Conservation (phyloP, 2,113 vertebrate genomes). For the Entelurus aequoreus region DNA sequence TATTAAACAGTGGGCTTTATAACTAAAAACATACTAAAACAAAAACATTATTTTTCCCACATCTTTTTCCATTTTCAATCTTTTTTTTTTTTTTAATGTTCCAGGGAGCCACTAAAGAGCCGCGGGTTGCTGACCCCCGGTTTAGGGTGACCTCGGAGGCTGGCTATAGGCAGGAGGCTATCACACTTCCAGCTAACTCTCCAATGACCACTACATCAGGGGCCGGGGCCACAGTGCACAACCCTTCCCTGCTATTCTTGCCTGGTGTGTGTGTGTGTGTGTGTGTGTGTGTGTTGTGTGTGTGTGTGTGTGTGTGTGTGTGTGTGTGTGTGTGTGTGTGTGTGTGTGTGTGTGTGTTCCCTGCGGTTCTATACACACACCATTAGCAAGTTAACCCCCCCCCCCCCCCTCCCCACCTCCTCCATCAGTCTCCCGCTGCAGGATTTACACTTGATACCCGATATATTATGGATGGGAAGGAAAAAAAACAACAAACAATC, state of each 20-base stretch:
- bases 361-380: constrained; percentile 62
- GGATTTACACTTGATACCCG: constrained; percentile 59
- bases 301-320: no score
- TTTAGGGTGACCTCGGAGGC: constrained; percentile 49
- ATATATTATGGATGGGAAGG: constrained; percentile 69
- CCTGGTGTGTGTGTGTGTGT: no score
- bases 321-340: no score
- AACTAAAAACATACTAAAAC: no score
- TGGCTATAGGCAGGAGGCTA: constrained; percentile 36
- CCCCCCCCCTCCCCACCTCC: constrained; percentile 10
- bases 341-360: constrained; percentile 48
- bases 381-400: constrained; percentile 54
- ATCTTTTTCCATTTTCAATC: no score
- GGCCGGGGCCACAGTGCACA: constrained; percentile 46
- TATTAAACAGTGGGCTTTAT: no score
- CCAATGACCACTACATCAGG: constrained; percentile 45
- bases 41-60: neutral
- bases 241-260: no score
- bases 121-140: no score
- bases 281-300: no score
- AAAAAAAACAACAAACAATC: constrained; percentile 50
- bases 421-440: constrained; percentile 44
- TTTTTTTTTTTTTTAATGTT: no score
- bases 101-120: no score
- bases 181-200: constrained; percentile 51